Percentiles rank a stretch among this genome's conserved stretches.
These are phyloP conservation scores for Turdus rufiventris DNA, from an alignment of 2,113 vertebrate genomes.

Conservation along the genomic window DNA sequence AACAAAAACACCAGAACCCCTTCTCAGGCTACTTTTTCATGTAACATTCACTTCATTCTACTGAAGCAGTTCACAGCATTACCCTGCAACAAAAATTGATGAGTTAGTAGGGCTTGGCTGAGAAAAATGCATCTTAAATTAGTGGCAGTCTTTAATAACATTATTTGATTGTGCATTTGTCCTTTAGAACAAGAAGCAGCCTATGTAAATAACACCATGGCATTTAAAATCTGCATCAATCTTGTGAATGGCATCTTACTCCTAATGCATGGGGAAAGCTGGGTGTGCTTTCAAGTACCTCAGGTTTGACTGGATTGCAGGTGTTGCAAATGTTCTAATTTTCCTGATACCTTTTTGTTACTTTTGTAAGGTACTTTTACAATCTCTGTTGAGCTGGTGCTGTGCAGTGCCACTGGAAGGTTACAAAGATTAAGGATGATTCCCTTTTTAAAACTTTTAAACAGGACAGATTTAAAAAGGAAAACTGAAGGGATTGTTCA, in stretches of 20 bases:
- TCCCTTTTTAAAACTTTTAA: not conserved
- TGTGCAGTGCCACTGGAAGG: not conserved
- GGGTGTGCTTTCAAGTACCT: not conserved
- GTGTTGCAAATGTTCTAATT: not conserved
- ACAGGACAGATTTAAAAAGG: not conserved
- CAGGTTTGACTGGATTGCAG: not conserved
- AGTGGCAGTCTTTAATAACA: accelerated
- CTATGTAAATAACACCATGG: not conserved
- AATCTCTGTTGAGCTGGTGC: not conserved
- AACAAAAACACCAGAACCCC: not conserved
- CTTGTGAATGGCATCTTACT: not conserved
- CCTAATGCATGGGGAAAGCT: not conserved
- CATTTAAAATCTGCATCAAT: not conserved
- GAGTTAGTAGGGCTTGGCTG: not conserved
- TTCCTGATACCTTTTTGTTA: not conserved
- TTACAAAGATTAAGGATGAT: not conserved
- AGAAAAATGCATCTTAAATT: not conserved
- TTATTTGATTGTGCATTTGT: not conserved
- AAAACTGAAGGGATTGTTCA: not conserved
- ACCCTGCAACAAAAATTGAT: not conserved
- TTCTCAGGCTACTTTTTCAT: not conserved
- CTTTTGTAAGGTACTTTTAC: not conserved
- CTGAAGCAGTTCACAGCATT: not conserved
- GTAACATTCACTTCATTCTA: not conserved
- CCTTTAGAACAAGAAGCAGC: not conserved